Base-by-base conservation (phyloP, 2,797 vertebrate genomes). In the Champsocephalus esox region DNA sequence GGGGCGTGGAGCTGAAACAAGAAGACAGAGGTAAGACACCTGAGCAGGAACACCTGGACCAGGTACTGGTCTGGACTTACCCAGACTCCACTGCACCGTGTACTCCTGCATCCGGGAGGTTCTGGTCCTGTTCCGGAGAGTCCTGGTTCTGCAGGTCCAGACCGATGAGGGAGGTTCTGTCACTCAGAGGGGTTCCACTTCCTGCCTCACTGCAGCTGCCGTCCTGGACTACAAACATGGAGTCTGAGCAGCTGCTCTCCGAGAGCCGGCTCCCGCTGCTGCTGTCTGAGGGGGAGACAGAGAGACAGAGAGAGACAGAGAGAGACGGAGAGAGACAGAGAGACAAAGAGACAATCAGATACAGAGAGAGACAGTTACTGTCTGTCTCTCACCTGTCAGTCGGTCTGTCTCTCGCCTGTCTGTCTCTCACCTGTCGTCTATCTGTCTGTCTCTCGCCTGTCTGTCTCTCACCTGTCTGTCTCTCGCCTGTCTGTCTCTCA, bases 161-260 rank as follows among this genome's bases (percentile, higher is more conserved):
- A 41, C 94, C 93, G 58, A 93, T 65, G 1, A 96, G 75, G 50
- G 94, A 93, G 17, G 94, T 91, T 28, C 43, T 58, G 75, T 98
- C 96, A 19, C 93, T 92, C 70, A 88, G 93, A 68, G 95, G 72
- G 0, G 95, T 96, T 49, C 88, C 92, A 5, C 96, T 95, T 65
- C 95, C 93, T 70, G 94, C 94, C 1, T 96, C 96, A 11, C 93
- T 94, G 24, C 81, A 78, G 69, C 83, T 85, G 52, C 89, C 62
- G 0, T 95, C 93, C 49, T 90, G 92, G 71, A 77, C 70, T 44
- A 75, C 84, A 67, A 90, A 89, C 79, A 92, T 84, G 62, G 92
- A 92, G 64, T 95, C 95, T 3, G 95, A 95, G 70, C 92, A 95
- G 87, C 94, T 94, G 88, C 90, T 93, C 70, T 94, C 94, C 3